Percentiles rank a stretch among this genome's conserved stretches.
Evolutionary conservation across 2,113 vertebrate species (phyloP).

Genomic region (Nesogale talazaci): DNA sequence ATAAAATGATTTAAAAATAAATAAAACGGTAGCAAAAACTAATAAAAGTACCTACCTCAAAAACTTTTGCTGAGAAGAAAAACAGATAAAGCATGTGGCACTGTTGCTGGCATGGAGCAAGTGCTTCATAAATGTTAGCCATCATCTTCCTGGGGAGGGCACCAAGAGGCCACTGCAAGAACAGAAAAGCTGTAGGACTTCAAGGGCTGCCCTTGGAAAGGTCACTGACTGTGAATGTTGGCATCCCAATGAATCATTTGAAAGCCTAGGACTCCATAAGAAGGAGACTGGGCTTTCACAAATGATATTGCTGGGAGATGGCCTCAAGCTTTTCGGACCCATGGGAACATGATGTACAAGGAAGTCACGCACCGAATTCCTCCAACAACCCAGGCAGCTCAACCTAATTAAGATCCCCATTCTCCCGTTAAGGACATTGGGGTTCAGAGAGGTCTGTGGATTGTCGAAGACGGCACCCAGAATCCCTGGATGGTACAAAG

Average conservation of each 20-base stretch:
- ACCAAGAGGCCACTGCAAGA: background rate
- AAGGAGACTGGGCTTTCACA: background rate
- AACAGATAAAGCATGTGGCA: background rate
- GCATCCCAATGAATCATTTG: background rate
- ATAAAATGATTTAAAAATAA: too few relatives aligned
- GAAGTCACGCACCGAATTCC: background rate
- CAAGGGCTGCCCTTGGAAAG: background rate
- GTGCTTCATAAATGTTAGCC: background rate
- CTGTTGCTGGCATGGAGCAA: background rate
- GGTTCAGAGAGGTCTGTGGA: background rate
- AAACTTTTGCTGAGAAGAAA: background rate
- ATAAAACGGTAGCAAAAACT: background rate
- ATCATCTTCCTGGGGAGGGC: background rate
- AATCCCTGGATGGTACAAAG: background rate
- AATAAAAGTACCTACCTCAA: background rate
- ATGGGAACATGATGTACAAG: too few relatives aligned
- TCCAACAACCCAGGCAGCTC: background rate
- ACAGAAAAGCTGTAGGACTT: background rate
- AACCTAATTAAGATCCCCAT: background rate
- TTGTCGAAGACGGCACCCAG: background rate
- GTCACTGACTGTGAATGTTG: background rate
- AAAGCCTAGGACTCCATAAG: background rate
- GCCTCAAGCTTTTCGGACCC: too few relatives aligned
- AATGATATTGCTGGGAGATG: background rate
- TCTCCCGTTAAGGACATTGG: background rate